Base-by-base conservation (phyloP, 2,888 invertebrate species). In the Shargacucullia verbasci region DNA sequence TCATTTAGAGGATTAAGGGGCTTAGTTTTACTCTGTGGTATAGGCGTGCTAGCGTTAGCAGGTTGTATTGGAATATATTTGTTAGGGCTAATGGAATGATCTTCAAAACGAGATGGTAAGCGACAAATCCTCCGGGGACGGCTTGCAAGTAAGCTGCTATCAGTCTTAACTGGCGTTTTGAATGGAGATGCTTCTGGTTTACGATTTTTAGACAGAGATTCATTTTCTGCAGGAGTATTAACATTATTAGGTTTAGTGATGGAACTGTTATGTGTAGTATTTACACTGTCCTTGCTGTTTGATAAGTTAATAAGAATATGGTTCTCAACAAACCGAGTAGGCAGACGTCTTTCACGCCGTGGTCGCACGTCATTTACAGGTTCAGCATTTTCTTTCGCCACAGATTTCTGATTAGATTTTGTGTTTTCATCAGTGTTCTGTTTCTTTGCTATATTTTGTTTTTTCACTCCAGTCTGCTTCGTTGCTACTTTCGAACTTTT, bases 31-130 rank as follows among this genome's bases (percentile, higher is more conserved):
- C 65, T 82, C 39, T 71, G 70, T 10, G 69, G 57, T 50, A 86
- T 80, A 12, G 92, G 92, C 20, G 92, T 92, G 64, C 91, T 92
- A 0, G 91, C 85, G 81, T 87, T 80, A 34, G 82, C 77, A 59
- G 90, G 90, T 41, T 86, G 81, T n/a, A 89, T 79, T 11, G 86
- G 84, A 54, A 86, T 75, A 61, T 80, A 86, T 50, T 90, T 90
- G 49, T 70, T 82, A 15, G 92, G 92, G 59, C 92, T 93, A 11
- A 89, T 66, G 7, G 84, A 86, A 70, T 91, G 86, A 13, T 91
- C 87, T 35, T 88, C 85, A 78, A 90, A 90, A 38, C 83, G 86
- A 2, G 88, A 88, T 50, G 93, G 93, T 27, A 93, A 70, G 10
- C 86, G 78, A 53, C 86, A 85, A 33, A 88, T 81, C 60, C 92